These are phyloP conservation scores for Sphenopsis melanotis DNA, from an alignment of 2,797 vertebrate species.

Conservation along the genomic window DNA sequence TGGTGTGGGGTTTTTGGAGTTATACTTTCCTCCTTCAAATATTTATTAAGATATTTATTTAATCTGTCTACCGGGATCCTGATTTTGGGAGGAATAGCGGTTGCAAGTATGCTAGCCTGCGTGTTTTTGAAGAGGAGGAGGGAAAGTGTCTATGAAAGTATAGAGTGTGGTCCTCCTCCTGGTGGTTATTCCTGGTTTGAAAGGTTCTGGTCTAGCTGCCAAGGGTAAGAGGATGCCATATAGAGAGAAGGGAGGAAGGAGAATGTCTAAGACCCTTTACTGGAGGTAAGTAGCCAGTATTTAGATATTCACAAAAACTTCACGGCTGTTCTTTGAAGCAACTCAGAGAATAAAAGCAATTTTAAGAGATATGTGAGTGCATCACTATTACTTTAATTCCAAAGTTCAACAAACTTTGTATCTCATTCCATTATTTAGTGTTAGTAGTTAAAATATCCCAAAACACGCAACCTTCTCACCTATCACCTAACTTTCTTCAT, in stretches of 20 bases:
- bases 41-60: background rate
- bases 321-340: background rate
- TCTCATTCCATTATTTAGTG: constrained; percentile 48
- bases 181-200: background rate
- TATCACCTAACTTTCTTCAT: background rate
- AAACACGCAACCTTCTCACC: background rate
- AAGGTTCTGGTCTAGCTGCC: background rate
- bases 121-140: background rate
- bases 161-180: background rate
- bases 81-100: background rate
- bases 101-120: background rate
- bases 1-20: background rate
- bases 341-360: background rate
- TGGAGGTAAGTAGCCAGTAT: constrained; percentile 37
- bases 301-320: background rate
- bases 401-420: background rate
- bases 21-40: background rate
- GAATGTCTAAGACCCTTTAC: background rate
- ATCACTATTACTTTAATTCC: background rate
- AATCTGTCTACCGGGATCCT: background rate
- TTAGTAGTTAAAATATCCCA: background rate
- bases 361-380: background rate
- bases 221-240: background rate
- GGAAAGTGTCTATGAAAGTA: background rate
- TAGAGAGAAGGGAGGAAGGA: background rate